Percentiles rank a stretch among this genome's conserved stretches.
Conservation (phyloP, 2,113 vertebrate species). For the Mesoclemmys tuberculata region DNA sequence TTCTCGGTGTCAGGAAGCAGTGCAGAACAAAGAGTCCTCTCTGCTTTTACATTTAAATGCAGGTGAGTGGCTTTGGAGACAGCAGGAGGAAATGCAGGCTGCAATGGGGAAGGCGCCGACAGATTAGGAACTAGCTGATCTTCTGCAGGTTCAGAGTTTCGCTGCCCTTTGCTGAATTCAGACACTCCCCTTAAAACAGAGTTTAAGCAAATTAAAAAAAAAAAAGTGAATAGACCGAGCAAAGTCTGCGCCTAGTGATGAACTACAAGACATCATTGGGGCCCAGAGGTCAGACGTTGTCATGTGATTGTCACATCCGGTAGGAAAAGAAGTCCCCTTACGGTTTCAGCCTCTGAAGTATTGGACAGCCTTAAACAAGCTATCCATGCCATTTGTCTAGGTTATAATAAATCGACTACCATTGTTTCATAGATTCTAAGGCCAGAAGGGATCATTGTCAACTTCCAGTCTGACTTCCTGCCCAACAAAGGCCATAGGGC, state of each 20-base stretch:
- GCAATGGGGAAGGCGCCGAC: not conserved
- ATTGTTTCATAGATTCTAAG: not conserved
- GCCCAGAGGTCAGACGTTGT: not conserved
- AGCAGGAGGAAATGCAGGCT: fast-evolving
- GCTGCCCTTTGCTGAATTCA: conserved; percentile 76
- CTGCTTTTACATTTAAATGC: fast-evolving
- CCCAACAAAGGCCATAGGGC: not conserved
- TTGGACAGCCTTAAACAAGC: fast-evolving
- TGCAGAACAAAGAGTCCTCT: not conserved
- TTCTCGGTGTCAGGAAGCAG: fast-evolving
- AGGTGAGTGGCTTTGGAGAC: fast-evolving
- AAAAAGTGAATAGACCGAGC: fast-evolving
- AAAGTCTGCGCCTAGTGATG: fast-evolving
- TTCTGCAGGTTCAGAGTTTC: not conserved
- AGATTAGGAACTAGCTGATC: not conserved
- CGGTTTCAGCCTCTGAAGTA: not conserved
- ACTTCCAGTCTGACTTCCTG: not conserved
- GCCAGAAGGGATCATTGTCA: not conserved
- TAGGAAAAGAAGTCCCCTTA: not conserved
- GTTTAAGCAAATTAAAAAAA: conserved; percentile 12
- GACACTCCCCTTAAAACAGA: conserved; percentile 72
- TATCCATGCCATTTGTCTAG: not conserved
- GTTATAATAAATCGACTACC: not conserved
- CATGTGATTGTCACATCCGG: not conserved
- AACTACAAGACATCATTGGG: fast-evolving